A percentile compares a stretch with the other conserved stretches of the same genome.
phyloP scores from a whole-genome alignment of 1,140 invertebrate species.

The Helicoverpa armigera region DNA sequence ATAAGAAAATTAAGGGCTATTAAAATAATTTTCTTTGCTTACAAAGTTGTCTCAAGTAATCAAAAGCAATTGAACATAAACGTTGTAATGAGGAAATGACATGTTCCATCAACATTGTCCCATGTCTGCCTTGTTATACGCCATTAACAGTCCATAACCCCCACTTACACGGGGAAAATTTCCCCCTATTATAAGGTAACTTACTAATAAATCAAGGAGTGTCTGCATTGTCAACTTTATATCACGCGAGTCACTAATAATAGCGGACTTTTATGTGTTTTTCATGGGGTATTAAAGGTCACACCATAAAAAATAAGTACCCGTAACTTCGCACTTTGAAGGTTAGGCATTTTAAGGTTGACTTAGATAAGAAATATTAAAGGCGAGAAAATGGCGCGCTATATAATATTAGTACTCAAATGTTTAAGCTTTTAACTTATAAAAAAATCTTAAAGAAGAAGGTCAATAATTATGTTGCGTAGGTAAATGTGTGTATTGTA shows the following conservation, averaged over 20 bases:
- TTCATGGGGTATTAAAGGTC: conserved; percentile 46
- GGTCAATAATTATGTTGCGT: no score
- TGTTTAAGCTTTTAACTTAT: background rate
- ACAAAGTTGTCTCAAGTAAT: background rate
- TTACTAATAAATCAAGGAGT: conserved; percentile 23
- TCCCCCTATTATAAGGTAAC: background rate
- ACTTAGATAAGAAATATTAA: conserved; percentile 12
- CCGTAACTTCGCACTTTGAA: conserved; percentile 41
- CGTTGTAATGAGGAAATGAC: conserved; percentile 5
- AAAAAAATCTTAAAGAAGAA: background rate
- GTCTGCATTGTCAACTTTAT: conserved; percentile 39
- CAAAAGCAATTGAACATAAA: background rate
- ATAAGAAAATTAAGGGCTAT: background rate
- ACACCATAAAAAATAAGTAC: conserved; percentile 46
- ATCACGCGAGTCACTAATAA: conserved; percentile 37
- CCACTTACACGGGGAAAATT: background rate
- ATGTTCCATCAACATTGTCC: background rate
- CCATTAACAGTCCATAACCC: conserved; percentile 26
- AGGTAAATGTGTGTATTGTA: no score
- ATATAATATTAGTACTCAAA: background rate
- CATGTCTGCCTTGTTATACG: conserved; percentile 3
- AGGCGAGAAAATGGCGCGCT: conserved; percentile 7
- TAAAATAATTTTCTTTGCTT: background rate
- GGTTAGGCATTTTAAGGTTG: conserved; percentile 33
- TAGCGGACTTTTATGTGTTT: conserved; percentile 41